These are phyloP conservation scores for Drosophila bipectinata DNA, from an alignment of 1,140 invertebrate genomes.

Conservation along the genomic window DNA sequence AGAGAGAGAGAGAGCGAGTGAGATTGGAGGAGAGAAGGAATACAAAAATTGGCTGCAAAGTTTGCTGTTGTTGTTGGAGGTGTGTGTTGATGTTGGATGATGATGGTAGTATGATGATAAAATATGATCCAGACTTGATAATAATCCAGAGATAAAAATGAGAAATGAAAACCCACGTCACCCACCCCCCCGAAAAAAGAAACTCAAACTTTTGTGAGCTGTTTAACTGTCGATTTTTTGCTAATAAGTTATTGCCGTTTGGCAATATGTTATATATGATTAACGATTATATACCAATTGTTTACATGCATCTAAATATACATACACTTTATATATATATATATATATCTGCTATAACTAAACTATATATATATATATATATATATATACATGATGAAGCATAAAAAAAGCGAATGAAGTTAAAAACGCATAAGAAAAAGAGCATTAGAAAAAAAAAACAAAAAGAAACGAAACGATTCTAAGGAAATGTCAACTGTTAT, in stretches of 20 bases:
- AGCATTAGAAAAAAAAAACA: slow-evolving; percentile 16
- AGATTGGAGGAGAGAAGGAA: slow-evolving; percentile 6
- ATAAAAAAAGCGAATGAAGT: neutral
- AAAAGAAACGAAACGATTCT: slow-evolving; percentile 29
- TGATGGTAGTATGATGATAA: slow-evolving; percentile 1
- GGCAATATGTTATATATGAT: slow-evolving; percentile 48
- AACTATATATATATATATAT: slow-evolving; percentile 13
- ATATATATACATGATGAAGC: slow-evolving; percentile 26
- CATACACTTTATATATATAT: slow-evolving; percentile 4
- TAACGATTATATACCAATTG: slow-evolving; percentile 38
- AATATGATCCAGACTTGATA: slow-evolving; percentile 11
- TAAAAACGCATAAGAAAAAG: slow-evolving; percentile 17
- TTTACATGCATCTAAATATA: slow-evolving; percentile 36
- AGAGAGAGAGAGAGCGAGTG: slow-evolving; percentile 12
- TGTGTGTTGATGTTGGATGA: slow-evolving; percentile 5
- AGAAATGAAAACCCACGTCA: neutral
- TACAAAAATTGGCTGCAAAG: slow-evolving; percentile 51
- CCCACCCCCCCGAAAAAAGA: slow-evolving; percentile 35
- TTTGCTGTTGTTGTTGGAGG: slow-evolving; percentile 30
- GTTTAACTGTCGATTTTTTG: slow-evolving; percentile 82
- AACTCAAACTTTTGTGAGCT: slow-evolving; percentile 63
- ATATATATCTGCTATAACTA: slow-evolving; percentile 31
- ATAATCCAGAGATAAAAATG: slow-evolving; percentile 11
- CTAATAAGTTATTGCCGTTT: slow-evolving; percentile 63
- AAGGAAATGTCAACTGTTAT: slow-evolving; percentile 49